Percentiles rank a stretch among this genome's conserved stretches.
Conservation (phyloP, 64 coral and sea anemone species). For the Pocillopora damicornis region DNA sequence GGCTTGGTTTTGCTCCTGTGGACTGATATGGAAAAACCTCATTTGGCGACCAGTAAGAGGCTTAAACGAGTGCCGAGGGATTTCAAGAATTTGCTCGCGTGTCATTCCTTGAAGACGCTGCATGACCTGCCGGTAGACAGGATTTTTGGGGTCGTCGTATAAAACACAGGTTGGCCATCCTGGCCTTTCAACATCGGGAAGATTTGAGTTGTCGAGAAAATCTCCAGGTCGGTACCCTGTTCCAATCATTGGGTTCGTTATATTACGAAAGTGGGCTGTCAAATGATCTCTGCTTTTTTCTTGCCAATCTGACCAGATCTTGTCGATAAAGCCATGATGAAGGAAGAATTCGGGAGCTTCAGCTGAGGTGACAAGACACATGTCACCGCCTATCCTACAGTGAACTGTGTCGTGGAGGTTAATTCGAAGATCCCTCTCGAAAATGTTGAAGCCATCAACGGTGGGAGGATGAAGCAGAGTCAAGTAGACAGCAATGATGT, state of each 20-base stretch:
- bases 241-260: too few species aligned
- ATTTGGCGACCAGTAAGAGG: background rate
- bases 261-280: too few species aligned
- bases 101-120: background rate
- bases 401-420: slow-evolving; percentile 23
- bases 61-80: background rate
- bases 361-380: slow-evolving; percentile 18
- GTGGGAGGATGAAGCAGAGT: background rate
- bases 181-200: background rate
- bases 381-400: slow-evolving; percentile 29
- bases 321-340: too few species aligned
- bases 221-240: background rate
- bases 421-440: background rate
- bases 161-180: background rate
- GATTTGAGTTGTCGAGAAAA: background rate
- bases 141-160: background rate
- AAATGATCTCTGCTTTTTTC: too few species aligned
- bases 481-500: slow-evolving; percentile 17
- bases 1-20: background rate
- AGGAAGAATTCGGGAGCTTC: too few species aligned
- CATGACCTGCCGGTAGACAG: background rate
- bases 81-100: background rate
- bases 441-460: background rate
- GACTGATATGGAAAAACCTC: background rate
- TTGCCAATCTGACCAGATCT: too few species aligned